Percentiles rank a stretch among this genome's conserved stretches.
phyloP scores from a whole-genome alignment of 1,140 invertebrate genomes.

The Batillaria attramentaria region DNA sequence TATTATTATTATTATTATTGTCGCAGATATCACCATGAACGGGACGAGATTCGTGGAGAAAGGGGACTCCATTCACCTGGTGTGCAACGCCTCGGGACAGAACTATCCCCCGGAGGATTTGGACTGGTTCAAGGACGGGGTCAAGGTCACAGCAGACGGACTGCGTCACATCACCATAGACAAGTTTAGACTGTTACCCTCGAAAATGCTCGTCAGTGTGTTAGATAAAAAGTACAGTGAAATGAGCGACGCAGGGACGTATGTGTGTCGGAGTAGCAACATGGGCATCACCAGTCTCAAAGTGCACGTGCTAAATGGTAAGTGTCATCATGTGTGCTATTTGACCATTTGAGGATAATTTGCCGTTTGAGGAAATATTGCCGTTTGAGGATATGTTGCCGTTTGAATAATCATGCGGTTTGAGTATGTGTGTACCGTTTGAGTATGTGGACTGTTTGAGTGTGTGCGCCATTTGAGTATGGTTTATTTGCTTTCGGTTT shows the following conservation, averaged over 20 bases:
- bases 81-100: constrained; percentile 52
- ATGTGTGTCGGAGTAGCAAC: constrained; percentile 40
- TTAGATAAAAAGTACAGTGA: constrained; percentile 46
- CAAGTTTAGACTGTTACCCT: constrained; percentile 36
- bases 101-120: constrained; percentile 46
- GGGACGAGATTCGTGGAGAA: constrained; percentile 59
- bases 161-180: constrained; percentile 41
- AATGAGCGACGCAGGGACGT: constrained; percentile 41
- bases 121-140: constrained; percentile 62
- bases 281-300: constrained; percentile 39
- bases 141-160: constrained; percentile 47
- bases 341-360: background rate
- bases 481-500: too few relatives aligned
- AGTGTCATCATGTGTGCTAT: background rate
- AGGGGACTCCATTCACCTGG: constrained; percentile 53
- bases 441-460: too few relatives aligned
- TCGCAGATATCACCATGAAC: constrained; percentile 49
- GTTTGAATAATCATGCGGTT: background rate
- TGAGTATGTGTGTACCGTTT: background rate
- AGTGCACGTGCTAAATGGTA: constrained; percentile 45
- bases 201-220: constrained; percentile 44
- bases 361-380: background rate
- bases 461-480: too few relatives aligned
- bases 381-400: background rate
- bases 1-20: too few relatives aligned